Evolutionary conservation across 2,888 invertebrate genomes (phyloP), one percentile per base, ranked within the genome.

Genomic region (Mamestra brassicae): DNA sequence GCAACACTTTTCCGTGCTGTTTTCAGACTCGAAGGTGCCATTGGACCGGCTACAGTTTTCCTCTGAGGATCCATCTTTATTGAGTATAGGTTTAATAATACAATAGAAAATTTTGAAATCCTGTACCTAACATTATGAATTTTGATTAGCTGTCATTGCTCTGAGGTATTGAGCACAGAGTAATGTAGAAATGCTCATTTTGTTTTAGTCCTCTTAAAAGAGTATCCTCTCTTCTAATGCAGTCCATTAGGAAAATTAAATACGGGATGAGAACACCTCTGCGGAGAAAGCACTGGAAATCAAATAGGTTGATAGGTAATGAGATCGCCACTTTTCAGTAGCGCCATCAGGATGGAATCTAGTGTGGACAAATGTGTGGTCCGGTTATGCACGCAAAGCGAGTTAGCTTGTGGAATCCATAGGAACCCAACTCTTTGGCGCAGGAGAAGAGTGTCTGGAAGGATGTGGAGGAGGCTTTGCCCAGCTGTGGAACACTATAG

Each of bases 31-130:
- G 91, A 89, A 47, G 90, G 84, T 36, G 95, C 92, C 92, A 95
- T 92, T 47, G 95, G 95, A 2, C 95, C 95, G 17, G 95, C 90
- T 50, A 73, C 66, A 38, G 84, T 80, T 90, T 90, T 93, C 80
- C 95, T 92, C 84, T 92, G 93, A 64, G 94, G 95, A 76, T 95
- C 94, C 95, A 95, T 95, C 34, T 34, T 26, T 54, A 42, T 10
- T 34, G 36, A 38, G 26, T 26, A 26, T 26, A 42, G 65, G 13
- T 71, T 47, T 11, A 55, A 50, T 17, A 55, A 45, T n/a, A 78
- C 34, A 26, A 45, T 45, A 34, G 36, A 50, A 42, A 52, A 52
- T 64, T 58, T 71, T n/a, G 26, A 54, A 68, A 66, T 66, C 17
- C 45, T 52, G 36, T 47, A 62, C 5, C 11, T 42, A 47, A 55